Base-by-base conservation (phyloP, 2,888 invertebrate genomes). In the Steinernema scapterisci region DNA sequence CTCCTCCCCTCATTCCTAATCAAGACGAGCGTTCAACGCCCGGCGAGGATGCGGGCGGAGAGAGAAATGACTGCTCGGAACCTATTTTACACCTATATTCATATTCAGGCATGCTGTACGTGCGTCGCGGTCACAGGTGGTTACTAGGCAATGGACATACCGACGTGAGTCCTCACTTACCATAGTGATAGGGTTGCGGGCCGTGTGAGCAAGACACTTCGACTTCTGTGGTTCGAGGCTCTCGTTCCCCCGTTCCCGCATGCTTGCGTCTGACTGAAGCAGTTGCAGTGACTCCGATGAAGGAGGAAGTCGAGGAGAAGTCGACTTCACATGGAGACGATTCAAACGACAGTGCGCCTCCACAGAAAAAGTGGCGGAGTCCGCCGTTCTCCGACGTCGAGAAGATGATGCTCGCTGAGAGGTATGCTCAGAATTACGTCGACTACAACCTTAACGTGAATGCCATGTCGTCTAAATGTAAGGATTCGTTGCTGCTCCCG, bases 21-120 rank as follows among this genome's bases (percentile, higher is more conserved):
- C 63, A 63, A 63, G 63, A 63, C 63, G 63, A 63, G 63, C 63
- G 63, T 63, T 63, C 31, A 63, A 63, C 63, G 63, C 63, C 63
- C 63, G 38, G 63, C 63, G 63, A 63, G 63, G 63, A 63, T 63
- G 63, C 63, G 63, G 63, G 63, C 63, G 63, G 63, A 63, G 63
- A 63, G 19, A 63, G 63, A 63, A 63, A 63, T 27, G 63, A 63
- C 63, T 63, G 63, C 63, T 63, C 63, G 63, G 63, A 63, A 63
- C 63, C 63, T 63, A 63, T 63, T 63, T 63, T 63, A 63, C 63
- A 63, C 63, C 63, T 63, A 63, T 63, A 63, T 63, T 63, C 63
- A 63, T 63, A 63, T 63, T 63, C 63, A 63, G 63, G 63, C 63
- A 63, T 63, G 63, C 27, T 38, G 63, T 27, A 63, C 63, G 63